phyloP scores from a whole-genome alignment of 2,888 invertebrate species.

The Limnephilus marmoratus region DNA sequence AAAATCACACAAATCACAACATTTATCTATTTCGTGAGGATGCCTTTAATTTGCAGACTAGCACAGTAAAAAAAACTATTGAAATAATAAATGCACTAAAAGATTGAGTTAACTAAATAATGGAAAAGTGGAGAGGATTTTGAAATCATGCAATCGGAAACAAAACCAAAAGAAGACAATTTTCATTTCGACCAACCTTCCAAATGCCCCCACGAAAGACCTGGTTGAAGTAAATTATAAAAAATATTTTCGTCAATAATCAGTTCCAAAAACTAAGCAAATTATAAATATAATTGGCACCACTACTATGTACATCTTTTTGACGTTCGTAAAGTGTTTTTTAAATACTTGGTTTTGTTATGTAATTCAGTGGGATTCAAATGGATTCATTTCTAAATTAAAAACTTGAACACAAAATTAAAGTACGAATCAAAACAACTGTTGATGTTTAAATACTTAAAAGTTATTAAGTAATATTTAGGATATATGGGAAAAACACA shows the following conservation, averaged over 20 bases:
- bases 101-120: slow-evolving; percentile 2
- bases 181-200: slow-evolving; percentile 78
- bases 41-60: slow-evolving; percentile 36
- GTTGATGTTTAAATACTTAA: not conserved
- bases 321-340: not conserved
- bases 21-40: slow-evolving; percentile 44
- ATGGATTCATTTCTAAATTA: not conserved
- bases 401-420: not conserved
- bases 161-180: slow-evolving; percentile 31
- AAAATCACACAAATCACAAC: slow-evolving; percentile 47
- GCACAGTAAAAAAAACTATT: slow-evolving; percentile 60
- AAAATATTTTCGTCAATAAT: slow-evolving; percentile 18
- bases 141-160: slow-evolving; percentile 63
- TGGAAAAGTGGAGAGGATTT: slow-evolving; percentile 24
- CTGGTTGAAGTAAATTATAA: slow-evolving; percentile 69
- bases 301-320: not conserved
- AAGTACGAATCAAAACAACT: not conserved
- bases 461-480: not conserved
- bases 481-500: not conserved
- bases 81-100: slow-evolving; percentile 21
- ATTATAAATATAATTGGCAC: not conserved
- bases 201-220: slow-evolving; percentile 82
- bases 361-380: not conserved
- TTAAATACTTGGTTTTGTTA: not conserved
- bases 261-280: not conserved